Evolutionary conservation across 2,113 vertebrate genomes (phyloP).

Genomic region (Prietella phreatophila): DNA sequence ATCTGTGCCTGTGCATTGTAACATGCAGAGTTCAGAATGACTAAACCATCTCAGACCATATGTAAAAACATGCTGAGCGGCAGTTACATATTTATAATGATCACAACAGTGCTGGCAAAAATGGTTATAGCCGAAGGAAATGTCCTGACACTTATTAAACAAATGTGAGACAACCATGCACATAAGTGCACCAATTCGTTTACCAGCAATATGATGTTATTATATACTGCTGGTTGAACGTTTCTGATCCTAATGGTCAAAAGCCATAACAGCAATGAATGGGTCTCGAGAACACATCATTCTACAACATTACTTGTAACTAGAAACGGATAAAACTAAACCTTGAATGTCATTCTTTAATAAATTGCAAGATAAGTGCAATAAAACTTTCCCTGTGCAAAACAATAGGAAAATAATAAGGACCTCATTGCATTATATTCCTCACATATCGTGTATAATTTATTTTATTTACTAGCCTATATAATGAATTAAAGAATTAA

Average conservation of each 20-base stretch:
- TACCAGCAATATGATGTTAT: neutral
- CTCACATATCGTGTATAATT: no score
- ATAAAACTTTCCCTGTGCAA: neutral
- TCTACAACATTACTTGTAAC: neutral
- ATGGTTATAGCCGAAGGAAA: neutral
- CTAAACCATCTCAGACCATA: neutral
- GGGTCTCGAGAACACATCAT: neutral
- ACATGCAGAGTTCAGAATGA: neutral
- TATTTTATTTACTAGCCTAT: neutral
- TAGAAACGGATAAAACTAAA: neutral
- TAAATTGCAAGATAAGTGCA: neutral
- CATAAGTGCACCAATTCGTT: neutral
- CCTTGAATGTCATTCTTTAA: neutral
- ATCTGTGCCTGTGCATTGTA: constrained; percentile 80
- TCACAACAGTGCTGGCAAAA: neutral
- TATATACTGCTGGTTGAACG: neutral
- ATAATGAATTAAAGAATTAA: neutral
- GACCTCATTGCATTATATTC: neutral
- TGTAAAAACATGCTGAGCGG: neutral
- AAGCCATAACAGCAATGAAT: neutral
- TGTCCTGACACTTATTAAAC: neutral
- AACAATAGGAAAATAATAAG: neutral
- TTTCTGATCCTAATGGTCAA: neutral
- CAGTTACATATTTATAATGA: neutral
- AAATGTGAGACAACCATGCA: neutral